Percentiles rank a stretch among this genome's conserved stretches.
These are phyloP conservation scores for Salminus brasiliensis DNA, from an alignment of 2,113 vertebrate species.

Conservation along the genomic window DNA sequence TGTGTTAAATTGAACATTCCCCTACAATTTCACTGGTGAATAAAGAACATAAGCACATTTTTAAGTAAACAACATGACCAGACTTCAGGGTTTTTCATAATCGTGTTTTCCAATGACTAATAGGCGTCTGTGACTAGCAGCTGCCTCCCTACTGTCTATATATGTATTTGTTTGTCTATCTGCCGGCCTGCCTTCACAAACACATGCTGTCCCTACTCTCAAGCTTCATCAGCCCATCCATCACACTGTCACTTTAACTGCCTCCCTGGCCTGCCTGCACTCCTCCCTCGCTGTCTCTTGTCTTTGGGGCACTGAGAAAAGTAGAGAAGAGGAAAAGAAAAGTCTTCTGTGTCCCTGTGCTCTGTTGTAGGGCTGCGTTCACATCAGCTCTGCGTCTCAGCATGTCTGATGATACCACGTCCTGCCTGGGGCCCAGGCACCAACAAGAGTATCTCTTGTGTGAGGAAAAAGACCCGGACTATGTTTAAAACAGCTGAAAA, in stretches of 20 bases:
- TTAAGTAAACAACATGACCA: neutral
- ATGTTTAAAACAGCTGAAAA: conserved; percentile 33
- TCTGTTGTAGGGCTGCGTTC: conserved; percentile 13
- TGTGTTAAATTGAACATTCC: too few relatives aligned
- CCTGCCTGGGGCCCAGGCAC: conserved; percentile 66
- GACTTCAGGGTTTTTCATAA: neutral
- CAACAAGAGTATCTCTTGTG: conserved; percentile 69
- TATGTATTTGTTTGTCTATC: conserved; percentile 11
- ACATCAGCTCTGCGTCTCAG: conserved; percentile 38
- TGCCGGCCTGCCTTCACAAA: neutral
- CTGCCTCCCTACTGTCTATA: neutral
- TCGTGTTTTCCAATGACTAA: neutral
- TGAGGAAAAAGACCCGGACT: conserved; percentile 39
- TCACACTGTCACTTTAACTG: conserved; percentile 15
- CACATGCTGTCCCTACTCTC: neutral
- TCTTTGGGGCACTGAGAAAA: neutral
- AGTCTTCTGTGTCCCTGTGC: neutral
- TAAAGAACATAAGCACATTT: neutral
- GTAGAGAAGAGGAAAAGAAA: conserved; percentile 4
- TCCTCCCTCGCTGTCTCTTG: conserved; percentile 3
- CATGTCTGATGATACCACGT: conserved; percentile 73
- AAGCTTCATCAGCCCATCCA: conserved; percentile 1
- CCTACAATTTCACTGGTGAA: too few relatives aligned
- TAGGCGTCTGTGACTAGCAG: neutral
- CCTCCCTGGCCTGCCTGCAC: neutral